A percentile compares a stretch with the other conserved stretches of the same genome.
phyloP scores from a whole-genome alignment of 1,140 invertebrate genomes.

The Holcopasites calliopsidis region DNA sequence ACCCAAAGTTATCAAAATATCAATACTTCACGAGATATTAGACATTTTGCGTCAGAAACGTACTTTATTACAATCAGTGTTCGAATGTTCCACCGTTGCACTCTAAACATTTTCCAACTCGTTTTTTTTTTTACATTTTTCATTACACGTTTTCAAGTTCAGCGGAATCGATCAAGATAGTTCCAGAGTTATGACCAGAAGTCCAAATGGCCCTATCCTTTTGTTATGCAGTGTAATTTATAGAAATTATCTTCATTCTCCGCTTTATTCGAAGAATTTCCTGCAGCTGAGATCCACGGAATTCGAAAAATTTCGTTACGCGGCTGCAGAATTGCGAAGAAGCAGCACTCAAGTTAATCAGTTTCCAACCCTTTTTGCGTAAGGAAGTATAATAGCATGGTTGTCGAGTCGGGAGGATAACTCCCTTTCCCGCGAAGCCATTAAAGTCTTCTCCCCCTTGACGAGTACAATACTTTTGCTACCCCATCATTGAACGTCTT shows the following conservation, averaged over 20 bases:
- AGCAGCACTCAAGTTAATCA: conserved; percentile 44
- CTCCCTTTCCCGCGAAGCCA: conserved; percentile 9
- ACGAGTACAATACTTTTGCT: neutral
- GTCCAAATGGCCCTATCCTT: no score
- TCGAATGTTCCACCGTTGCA: no score
- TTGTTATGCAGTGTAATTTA: no score
- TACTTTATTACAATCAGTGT: no score
- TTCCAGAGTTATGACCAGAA: no score
- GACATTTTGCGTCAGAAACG: no score
- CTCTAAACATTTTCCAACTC: no score
- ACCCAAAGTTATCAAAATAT: no score
- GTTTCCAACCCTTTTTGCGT: conserved; percentile 32
- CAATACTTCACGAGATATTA: no score
- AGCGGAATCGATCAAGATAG: no score
- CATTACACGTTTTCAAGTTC: no score
- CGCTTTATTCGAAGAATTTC: neutral
- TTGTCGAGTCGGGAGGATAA: conserved; percentile 15
- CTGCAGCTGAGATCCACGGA: neutral
- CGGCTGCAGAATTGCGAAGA: neutral
- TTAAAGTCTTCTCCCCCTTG: conserved; percentile 18
- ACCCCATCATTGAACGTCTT: neutral
- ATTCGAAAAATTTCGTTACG: conserved; percentile 5
- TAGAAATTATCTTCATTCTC: neutral
- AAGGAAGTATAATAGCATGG: conserved; percentile 9
- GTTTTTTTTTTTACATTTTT: no score